These are phyloP conservation scores for Eupeodes luniger DNA, from an alignment of 2,888 invertebrate genomes.

Conservation along the genomic window DNA sequence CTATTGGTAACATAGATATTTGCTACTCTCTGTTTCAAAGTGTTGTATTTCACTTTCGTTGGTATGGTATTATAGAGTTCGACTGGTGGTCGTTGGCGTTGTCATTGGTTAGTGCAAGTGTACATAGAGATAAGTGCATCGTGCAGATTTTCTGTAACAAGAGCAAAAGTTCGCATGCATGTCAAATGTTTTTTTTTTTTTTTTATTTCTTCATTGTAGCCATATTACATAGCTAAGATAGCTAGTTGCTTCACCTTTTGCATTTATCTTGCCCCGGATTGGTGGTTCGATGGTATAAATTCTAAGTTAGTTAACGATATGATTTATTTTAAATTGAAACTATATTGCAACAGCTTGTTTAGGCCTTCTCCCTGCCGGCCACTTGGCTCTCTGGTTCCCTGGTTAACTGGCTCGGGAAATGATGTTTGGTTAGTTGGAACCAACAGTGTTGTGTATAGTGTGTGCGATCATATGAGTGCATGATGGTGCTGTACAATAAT, in stretches of 20 bases:
- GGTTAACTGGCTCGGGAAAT: background rate
- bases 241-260: constrained; percentile 64
- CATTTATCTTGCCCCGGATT: constrained; percentile 13
- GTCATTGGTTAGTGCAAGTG: constrained; percentile 41
- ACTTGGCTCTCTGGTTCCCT: background rate
- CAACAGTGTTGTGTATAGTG: background rate
- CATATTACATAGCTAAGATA: background rate
- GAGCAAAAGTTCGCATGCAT: constrained; percentile 76
- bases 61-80: constrained; percentile 30
- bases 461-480: constrained; percentile 62
- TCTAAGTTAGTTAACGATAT: constrained; percentile 70
- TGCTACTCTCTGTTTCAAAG: constrained; percentile 46
- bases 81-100: constrained; percentile 32
- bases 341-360: constrained; percentile 58
- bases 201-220: constrained; percentile 9
- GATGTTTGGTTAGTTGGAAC: constrained; percentile 26
- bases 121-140: constrained; percentile 44
- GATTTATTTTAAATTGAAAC: constrained; percentile 73
- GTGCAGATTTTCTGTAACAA: constrained; percentile 70
- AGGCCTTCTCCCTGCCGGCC: background rate
- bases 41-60: constrained; percentile 76
- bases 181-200: constrained; percentile 51
- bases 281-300: constrained; percentile 41
- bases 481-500: constrained; percentile 46
- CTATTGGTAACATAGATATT: background rate